Evolutionary conservation across 2,888 invertebrate genomes (phyloP), one percentile per base, ranked within the genome.

Genomic region (Macrosiphum euphorbiae): DNA sequence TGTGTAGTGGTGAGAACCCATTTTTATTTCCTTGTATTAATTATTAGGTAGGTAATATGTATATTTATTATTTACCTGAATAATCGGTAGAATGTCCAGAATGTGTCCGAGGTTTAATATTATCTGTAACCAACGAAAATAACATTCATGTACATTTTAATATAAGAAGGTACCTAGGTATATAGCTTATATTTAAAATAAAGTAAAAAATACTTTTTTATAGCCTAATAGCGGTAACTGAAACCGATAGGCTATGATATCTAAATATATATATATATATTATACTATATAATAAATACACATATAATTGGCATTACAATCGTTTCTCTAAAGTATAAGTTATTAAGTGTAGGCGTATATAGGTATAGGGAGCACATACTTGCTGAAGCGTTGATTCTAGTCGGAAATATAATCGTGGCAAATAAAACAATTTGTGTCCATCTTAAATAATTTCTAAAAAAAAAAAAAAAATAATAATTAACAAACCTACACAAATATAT

Each of bases 381-480:
- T 89, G 84, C 55, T 26, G 78, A 88, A 88, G 47, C 44, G 8
- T 89, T 24, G 35, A 58, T 61, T 87, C 26, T 50, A 58, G 44
- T 93, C 58, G 55, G 89, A 85, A 89, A 84, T 10, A 89, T 44
- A 47, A 92, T 35, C 47, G 84, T 89, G 47, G 84, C 35, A 47
- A 84, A 84, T 35, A 93, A 93, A 89, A 85, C 10, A 0, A 93
- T 84, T 84, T 47, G 92, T 78, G 55, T 84, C 92, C 92, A 89
- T 55, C 89, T 93, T 58, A 89, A 89, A 20, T 58, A 84, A 7
- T 58, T 35, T 84, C 92, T 93, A 58, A 47, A 89, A 93, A 52
- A 92, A 88, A 88, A 88, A 92, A n/a, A 84, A 61, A 78, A n/a
- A n/a, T n/a, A n/a, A 13, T 1, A 35, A 35, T 61, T 67, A n/a